A percentile compares a stretch with the other conserved stretches of the same genome.
Conservation (phyloP, 64 coral and sea anemone genomes). For the Stichodactyla helianthus region DNA sequence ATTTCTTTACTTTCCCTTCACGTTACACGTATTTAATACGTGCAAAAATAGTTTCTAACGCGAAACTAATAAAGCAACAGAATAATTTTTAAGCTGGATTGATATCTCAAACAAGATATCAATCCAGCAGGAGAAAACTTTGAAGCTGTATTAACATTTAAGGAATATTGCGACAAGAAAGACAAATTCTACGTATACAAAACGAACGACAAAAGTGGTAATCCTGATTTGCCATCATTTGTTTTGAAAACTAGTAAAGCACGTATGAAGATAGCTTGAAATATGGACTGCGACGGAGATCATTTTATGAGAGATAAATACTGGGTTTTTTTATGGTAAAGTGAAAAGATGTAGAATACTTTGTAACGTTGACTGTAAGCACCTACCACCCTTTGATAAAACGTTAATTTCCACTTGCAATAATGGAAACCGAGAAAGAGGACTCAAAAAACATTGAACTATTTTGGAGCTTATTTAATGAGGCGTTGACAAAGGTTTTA, state of each 20-base stretch:
- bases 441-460: constrained; percentile 20
- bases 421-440: constrained; percentile 42
- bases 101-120: too few species aligned
- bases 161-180: too few species aligned
- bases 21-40: too few species aligned
- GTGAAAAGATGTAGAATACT: constrained; percentile 31
- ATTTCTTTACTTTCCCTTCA: too few species aligned
- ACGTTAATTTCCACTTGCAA: constrained; percentile 14
- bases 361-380: constrained; percentile 52
- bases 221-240: constrained; percentile 39
- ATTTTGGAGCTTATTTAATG: not conserved
- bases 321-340: constrained; percentile 56
- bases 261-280: constrained; percentile 32
- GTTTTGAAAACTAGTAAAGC: constrained; percentile 49
- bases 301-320: constrained; percentile 44
- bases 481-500: not conserved
- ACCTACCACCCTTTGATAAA: constrained; percentile 46
- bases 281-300: constrained; percentile 34
- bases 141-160: too few species aligned
- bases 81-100: too few species aligned
- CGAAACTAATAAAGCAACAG: too few species aligned
- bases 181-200: constrained; percentile 6
- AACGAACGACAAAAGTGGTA: constrained; percentile 46
- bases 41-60: too few species aligned
- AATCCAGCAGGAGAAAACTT: too few species aligned